Conservation (phyloP, 1,140 invertebrate genomes). For the Arion vulgaris region DNA sequence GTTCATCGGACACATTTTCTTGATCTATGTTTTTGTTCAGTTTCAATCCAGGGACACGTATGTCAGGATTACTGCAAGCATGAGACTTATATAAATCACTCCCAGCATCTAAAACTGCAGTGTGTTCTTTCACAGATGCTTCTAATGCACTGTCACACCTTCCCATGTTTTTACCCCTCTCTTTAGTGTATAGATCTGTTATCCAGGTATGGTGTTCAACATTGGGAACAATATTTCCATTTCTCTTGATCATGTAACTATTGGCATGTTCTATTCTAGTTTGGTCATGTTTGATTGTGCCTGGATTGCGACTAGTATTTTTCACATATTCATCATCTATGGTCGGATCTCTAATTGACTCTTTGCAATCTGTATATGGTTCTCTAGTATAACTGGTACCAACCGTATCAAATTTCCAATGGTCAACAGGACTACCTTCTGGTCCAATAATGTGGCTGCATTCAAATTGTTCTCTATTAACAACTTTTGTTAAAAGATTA, state of each 20-base stretch:
- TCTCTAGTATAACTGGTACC: too few relatives aligned
- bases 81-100: neutral
- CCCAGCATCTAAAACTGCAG: neutral
- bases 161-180: neutral
- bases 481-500: too few relatives aligned
- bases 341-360: too few relatives aligned
- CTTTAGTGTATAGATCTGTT: neutral
- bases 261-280: neutral
- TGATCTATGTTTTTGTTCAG: neutral
- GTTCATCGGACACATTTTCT: neutral
- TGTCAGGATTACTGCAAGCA: neutral
- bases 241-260: neutral
- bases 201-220: neutral
- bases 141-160: neutral
- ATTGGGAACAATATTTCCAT: neutral
- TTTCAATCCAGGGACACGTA: neutral
- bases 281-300: neutral
- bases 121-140: neutral
- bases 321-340: neutral
- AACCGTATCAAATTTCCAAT: too few relatives aligned
- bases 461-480: too few relatives aligned
- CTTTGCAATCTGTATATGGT: too few relatives aligned
- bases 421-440: too few relatives aligned
- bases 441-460: too few relatives aligned
- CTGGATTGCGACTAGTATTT: neutral